phyloP scores from a whole-genome alignment of 2,113 vertebrate genomes.

The Ondatra zibethicus region DNA sequence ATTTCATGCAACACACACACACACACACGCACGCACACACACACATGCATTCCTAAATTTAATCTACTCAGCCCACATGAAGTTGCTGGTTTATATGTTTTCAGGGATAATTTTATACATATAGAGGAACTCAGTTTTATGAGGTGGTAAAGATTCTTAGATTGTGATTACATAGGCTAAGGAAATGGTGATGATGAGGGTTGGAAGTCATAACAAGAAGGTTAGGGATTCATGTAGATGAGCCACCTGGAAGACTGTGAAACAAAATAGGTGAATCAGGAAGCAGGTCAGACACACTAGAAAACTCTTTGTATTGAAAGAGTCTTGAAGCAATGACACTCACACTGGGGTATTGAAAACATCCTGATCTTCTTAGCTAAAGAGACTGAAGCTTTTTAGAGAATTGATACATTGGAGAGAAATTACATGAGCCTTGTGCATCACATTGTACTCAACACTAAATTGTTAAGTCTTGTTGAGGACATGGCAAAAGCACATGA shows the following conservation, averaged over 20 bases:
- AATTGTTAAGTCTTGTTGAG: neutral
- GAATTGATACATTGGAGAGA: neutral
- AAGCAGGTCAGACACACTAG: neutral
- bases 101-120: neutral
- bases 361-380: neutral
- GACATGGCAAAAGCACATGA: neutral
- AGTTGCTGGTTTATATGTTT: neutral
- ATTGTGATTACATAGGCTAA: too few relatives aligned
- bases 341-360: neutral
- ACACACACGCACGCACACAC: neutral
- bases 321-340: neutral
- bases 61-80: neutral
- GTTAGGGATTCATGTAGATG: neutral
- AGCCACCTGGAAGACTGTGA: neutral
- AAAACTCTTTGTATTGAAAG: neutral
- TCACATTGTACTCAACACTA: neutral
- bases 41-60: neutral
- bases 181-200: too few relatives aligned
- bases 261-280: too few relatives aligned
- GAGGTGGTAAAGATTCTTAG: neutral
- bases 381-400: neutral
- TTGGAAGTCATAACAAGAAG: neutral
- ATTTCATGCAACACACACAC: neutral
- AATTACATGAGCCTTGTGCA: neutral
- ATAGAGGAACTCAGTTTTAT: neutral